phyloP scores from a whole-genome alignment of 1,140 invertebrate species.

The Geopemphigus sp. region DNA sequence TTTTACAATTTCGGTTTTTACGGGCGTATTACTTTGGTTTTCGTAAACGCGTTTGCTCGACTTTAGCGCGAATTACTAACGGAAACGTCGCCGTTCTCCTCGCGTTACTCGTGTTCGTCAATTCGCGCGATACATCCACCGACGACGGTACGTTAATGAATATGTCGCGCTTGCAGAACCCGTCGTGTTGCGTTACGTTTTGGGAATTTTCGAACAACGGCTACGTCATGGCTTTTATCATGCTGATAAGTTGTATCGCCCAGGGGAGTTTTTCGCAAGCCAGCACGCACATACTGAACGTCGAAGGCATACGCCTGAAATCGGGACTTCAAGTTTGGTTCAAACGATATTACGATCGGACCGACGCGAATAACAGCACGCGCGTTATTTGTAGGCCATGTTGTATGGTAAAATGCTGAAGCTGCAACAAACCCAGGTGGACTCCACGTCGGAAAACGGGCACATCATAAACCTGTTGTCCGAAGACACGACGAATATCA shows the following conservation, averaged over 20 bases:
- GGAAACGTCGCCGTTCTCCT: too few relatives aligned
- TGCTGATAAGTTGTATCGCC: constrained; percentile 69
- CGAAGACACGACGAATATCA: constrained; percentile 77
- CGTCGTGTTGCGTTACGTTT: constrained; percentile 55
- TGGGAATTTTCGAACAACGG: constrained; percentile 71
- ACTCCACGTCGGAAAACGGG: constrained; percentile 56
- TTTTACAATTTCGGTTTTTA: too few relatives aligned
- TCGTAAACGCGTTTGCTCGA: too few relatives aligned
- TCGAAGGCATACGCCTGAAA: constrained; percentile 75
- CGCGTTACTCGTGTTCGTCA: too few relatives aligned
- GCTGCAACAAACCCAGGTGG: constrained; percentile 56
- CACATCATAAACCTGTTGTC: constrained; percentile 78
- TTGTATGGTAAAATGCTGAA: constrained; percentile 63
- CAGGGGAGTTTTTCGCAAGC: constrained; percentile 82
- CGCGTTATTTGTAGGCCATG: constrained; percentile 59
- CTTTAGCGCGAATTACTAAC: too few relatives aligned
- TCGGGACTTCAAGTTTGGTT: constrained; percentile 70
- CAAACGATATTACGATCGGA: not conserved
- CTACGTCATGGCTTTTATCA: constrained; percentile 71
- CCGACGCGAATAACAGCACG: not conserved
- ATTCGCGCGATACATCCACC: too few relatives aligned
- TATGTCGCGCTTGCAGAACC: not conserved
- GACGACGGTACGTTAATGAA: too few relatives aligned
- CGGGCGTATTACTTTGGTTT: too few relatives aligned
- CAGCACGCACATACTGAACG: constrained; percentile 76